Base-by-base conservation (phyloP, 92 coral and sea anemone genomes). In the Plumapathes pennacea region DNA sequence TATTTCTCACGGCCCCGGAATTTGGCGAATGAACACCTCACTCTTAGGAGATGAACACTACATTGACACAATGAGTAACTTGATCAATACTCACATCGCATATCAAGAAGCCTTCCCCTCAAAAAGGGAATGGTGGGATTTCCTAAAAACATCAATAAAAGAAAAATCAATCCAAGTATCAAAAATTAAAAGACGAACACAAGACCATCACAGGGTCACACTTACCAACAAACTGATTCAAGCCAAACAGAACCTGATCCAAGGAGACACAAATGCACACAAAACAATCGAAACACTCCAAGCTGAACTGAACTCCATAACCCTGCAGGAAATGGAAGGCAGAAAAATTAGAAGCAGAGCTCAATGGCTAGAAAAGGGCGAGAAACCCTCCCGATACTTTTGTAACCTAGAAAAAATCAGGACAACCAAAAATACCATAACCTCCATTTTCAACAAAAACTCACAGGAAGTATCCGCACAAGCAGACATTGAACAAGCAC, bases 321-420 rank as follows among this genome's bases (percentile, higher is more conserved):
- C 3, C 18, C 12, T n/a, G 1, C 4, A 18, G 0, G 50, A 39
- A 3, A 23, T 14, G 0, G 17, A 56, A 6, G 25, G 61, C 0
- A 18, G 6, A 0, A 32, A 50, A 32, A 50, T 38, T 8, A 61
- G 62, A n/a, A 63, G 69, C 0, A 25, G 42, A n/a, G 54, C 49
- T 1, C 52, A 60, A 24, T 71, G 70, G 62, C 6, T 54, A 0
- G 79, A 63, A 26, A 64, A 58, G 25, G 78, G 65, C 0, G 66
- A 62, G 24, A 34, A 38, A 25, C 54, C 64, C 0, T 19, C 43
- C 0, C 22, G 38, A 4, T 71, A 20, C 25, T 71, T 71, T 34
- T 45, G 50, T 4, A 17, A 46, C 9, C n/a, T 60, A 0, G 43
- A 52, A 29, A 18, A 46, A 19, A 32, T 30, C 10, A 46, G 49